Base-by-base conservation (phyloP, 2,113 vertebrate genomes). In the Lampris incognitus region DNA sequence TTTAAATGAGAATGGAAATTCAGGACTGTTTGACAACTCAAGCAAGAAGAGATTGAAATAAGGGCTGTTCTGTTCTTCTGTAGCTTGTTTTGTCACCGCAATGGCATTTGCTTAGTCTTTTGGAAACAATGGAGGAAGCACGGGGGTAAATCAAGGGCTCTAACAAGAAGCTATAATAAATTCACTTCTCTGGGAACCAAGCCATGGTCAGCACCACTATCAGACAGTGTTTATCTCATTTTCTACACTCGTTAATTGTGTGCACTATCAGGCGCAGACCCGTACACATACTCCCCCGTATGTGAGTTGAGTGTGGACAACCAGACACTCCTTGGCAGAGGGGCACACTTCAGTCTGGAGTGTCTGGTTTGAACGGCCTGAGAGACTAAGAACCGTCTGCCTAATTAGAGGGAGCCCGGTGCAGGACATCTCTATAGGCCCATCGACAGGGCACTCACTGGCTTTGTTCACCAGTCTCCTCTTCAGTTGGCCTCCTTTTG, bases 41-140 rank as follows among this genome's bases (percentile, higher is more conserved):
- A 92, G 92, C 91, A 90, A 88, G 89, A 90, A 66, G 57, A 92
- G 88, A 94, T 94, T 88, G 91, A 85, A 76, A 78, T 94, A 94
- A 94, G 91, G 90, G 90, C 89, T 87, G 82, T 60, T 82, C 64
- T 83, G 74, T 81, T 24, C 78, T 67, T 62, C 69, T 64, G 74
- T 41, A 44, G 61, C 65, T 73, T 40, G 62, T 77, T 85, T 82
- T 68, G 62, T 62, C 85, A 66, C 87, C 80, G 73, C 91, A 87
- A 90, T 92, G 88, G 88, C 83, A 81, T 92, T 85, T 91, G 90
- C 81, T 91, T 89, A 93, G 76, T 94, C 90, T 89, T 86, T 91
- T 74, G 94, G 91, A 95, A 94, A 91, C 74, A 88, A 86, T 79
- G 81, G 74, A 80, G 69, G 76, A 74, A 77, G 87, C 78, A 61